Percentiles rank a stretch among this genome's conserved stretches.
Evolutionary conservation across 2,113 vertebrate genomes (phyloP).

Genomic region (Xiphias gladius): DNA sequence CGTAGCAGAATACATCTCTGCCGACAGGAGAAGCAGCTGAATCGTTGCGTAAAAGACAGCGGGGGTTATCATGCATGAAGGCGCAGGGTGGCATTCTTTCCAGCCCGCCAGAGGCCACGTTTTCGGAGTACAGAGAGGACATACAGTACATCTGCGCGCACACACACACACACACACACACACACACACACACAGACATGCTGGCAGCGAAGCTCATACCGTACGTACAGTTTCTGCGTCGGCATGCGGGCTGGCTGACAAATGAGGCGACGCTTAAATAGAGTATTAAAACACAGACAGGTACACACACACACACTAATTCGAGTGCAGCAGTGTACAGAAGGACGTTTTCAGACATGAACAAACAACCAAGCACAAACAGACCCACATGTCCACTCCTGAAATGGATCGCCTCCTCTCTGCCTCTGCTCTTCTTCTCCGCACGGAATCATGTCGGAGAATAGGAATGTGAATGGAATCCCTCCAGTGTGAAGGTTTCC

Average conservation of each 20-base stretch:
- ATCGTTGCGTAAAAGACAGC: background rate
- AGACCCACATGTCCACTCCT: background rate
- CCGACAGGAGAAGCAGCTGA: background rate
- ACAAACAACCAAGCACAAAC: background rate
- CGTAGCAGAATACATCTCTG: background rate
- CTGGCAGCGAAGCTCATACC: background rate
- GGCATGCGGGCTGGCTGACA: background rate
- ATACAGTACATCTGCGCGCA: background rate
- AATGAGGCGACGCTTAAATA: background rate
- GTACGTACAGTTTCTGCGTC: background rate
- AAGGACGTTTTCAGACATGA: background rate
- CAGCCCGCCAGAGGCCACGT: background rate
- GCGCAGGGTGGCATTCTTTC: background rate
- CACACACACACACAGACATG: background rate
- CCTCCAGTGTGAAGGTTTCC: slow-evolving; percentile 4
- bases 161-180: background rate
- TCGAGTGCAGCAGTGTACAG: background rate
- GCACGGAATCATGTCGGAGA: slow-evolving; percentile 20
- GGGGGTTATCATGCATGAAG: slow-evolving; percentile 12
- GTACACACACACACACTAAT: background rate
- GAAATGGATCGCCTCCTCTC: slow-evolving; percentile 11
- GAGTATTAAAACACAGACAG: background rate
- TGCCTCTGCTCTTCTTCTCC: background rate
- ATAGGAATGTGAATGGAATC: slow-evolving; percentile 44
- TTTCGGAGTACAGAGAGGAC: slow-evolving; percentile 11